These are phyloP conservation scores for Gambusia affinis DNA, from an alignment of 2,113 vertebrate genomes.

Conservation along the genomic window DNA sequence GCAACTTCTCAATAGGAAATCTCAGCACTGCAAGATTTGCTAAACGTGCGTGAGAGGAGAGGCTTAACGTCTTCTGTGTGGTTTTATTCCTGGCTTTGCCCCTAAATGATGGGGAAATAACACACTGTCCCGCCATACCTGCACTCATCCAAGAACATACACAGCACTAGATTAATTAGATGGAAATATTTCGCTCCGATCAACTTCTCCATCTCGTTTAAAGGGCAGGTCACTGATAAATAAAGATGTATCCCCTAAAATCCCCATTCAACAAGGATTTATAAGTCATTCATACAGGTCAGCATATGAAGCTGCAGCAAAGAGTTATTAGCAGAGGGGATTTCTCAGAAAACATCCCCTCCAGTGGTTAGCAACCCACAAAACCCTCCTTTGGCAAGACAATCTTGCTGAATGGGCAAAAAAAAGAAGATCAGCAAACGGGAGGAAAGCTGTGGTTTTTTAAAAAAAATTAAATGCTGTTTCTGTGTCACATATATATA, in stretches of 20 bases:
- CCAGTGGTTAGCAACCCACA: slow-evolving; percentile 68
- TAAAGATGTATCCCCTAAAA: slow-evolving; percentile 26
- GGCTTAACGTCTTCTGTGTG: slow-evolving; percentile 63
- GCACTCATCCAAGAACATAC: slow-evolving; percentile 29
- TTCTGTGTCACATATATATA: slow-evolving; percentile 65
- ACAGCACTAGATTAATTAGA: not conserved
- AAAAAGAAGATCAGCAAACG: slow-evolving; percentile 32
- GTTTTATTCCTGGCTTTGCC: slow-evolving; percentile 61
- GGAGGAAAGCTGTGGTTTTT: slow-evolving; percentile 53
- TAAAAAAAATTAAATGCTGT: slow-evolving; percentile 74
- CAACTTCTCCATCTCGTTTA: not conserved
- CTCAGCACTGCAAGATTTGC: slow-evolving; percentile 25
- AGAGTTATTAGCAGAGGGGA: slow-evolving; percentile 65
- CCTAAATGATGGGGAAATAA: slow-evolving; percentile 25
- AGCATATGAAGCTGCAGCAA: slow-evolving; percentile 47
- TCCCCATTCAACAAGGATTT: slow-evolving; percentile 30
- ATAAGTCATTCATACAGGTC: slow-evolving; percentile 51
- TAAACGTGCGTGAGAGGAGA: slow-evolving; percentile 49
- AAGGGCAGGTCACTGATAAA: slow-evolving; percentile 16
- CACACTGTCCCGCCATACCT: slow-evolving; percentile 25
- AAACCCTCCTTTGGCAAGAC: slow-evolving; percentile 67
- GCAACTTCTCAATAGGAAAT: slow-evolving; percentile 20
- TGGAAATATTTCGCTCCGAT: slow-evolving; percentile 16
- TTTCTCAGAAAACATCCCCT: slow-evolving; percentile 75
- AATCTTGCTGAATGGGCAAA: slow-evolving; percentile 77